Evolutionary conservation across 2,113 vertebrate genomes (phyloP), one percentile per base, ranked within the genome.

Genomic region (Lophius piscatorius): DNA sequence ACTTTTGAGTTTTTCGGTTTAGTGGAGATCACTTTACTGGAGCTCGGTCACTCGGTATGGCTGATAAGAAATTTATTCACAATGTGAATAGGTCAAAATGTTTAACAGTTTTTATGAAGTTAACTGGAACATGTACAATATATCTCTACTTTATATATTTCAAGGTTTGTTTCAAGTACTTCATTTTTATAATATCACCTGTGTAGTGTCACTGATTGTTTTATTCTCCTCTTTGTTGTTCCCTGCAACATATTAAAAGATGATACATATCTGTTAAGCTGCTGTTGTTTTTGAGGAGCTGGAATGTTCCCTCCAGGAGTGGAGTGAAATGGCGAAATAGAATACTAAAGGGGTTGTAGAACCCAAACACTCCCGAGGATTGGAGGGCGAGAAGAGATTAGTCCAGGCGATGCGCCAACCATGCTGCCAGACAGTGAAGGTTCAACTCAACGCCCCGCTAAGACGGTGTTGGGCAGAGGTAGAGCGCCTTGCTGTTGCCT

Each of bases 371-470:
- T 63, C 18, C 10, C 3, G 24, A 36, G 33, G 29, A 39, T 14
- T 12, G 12, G 48, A 50, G 38, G 49, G n/a, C 0, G 33, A 63
- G 46, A 8, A 21, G 60, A 38, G 50, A 21, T 5, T n/a, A 52
- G 63, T 36, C n/a, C 45, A 57, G 59, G 52, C 16, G 26, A 57
- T n/a, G 61, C 14, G 14, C 56, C 50, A 48, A 69, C 49, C 49
- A 14, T 28, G 63, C 50, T 84, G 78, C 44, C 68, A 67, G 65
- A 63, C 54, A 55, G 12, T 22, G 6, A 51, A 54, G 71, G 63
- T 75, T 85, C 82, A 80, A 80, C 82, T 80, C 68, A 35, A 58
- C 61, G n/a, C 66, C 74, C 76, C 51, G 11, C 74, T 65, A 70
- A 68, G 75, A 86, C 70, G 74, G 48, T 51, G 55, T 11, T 70